Conservation (phyloP, 2,113 vertebrate genomes). For the Clarias gariepinus region DNA sequence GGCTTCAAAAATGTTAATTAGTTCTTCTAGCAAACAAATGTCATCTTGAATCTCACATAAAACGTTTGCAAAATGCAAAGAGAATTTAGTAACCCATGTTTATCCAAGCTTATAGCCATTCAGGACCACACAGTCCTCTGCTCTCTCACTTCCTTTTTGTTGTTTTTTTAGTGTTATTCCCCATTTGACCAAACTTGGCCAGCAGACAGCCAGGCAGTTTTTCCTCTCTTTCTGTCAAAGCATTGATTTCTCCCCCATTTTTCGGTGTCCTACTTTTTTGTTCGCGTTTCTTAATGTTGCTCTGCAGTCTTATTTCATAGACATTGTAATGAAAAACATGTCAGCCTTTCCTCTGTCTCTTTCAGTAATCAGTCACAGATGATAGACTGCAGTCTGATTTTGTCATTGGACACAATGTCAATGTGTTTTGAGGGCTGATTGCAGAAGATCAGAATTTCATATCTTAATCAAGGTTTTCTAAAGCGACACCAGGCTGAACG, state of each 20-base stretch:
- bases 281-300: not conserved
- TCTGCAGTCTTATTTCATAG: constrained; percentile 22
- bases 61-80: constrained; percentile 1
- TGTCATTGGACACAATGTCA: constrained; percentile 43
- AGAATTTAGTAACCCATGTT: constrained; percentile 21
- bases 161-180: constrained; percentile 49
- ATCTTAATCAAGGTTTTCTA: constrained; percentile 4
- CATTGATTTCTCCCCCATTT: constrained; percentile 21
- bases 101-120: constrained; percentile 27
- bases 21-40: constrained; percentile 11
- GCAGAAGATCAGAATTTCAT: not conserved
- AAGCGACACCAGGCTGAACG: not conserved
- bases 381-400: constrained; percentile 45
- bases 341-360: constrained; percentile 33
- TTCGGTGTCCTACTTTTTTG: constrained; percentile 12
- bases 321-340: constrained; percentile 47
- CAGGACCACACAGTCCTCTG: constrained; percentile 41
- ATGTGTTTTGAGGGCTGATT: constrained; percentile 47
- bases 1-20: constrained; percentile 22
- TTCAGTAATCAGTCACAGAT: constrained; percentile 63
- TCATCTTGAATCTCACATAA: constrained; percentile 3
- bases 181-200: constrained; percentile 48
- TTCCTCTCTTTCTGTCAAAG: constrained; percentile 35
- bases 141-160: constrained; percentile 46
- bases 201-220: constrained; percentile 51